These are phyloP conservation scores for Cryptophagus acutangulus DNA, from an alignment of 2,888 invertebrate genomes.

Conservation along the genomic window DNA sequence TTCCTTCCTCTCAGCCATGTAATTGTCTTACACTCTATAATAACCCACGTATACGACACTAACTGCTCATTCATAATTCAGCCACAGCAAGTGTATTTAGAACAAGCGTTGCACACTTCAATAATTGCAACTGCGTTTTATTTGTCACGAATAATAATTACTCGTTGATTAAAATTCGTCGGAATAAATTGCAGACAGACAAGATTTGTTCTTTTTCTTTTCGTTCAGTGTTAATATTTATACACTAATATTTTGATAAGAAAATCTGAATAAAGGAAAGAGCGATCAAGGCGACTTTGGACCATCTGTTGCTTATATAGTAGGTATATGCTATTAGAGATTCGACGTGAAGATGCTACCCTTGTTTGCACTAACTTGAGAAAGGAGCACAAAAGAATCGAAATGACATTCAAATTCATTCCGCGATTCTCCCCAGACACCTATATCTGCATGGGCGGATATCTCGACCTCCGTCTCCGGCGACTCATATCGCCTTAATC, in stretches of 20 bases:
- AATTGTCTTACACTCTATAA: constrained; percentile 46
- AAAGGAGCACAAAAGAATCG: constrained; percentile 19
- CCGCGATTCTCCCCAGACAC: constrained; percentile 28
- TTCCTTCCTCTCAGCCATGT: constrained; percentile 45
- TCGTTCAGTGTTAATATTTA: no score
- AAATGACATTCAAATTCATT: constrained; percentile 38
- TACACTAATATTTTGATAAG: no score
- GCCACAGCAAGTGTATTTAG: no score
- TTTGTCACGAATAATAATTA: no score
- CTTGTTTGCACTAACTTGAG: constrained; percentile 17
- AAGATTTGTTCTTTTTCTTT: no score
- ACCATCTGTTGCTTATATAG: constrained; percentile 15
- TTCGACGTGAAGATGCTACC: constrained; percentile 12
- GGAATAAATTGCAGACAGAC: no score
- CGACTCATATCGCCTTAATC: constrained; percentile 35
- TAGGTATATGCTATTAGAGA: constrained; percentile 6
- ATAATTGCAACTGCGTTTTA: no score
- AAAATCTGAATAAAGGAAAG: no score
- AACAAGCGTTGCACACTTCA: no score
- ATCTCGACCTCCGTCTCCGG: constrained; percentile 28
- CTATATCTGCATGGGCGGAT: constrained; percentile 29
- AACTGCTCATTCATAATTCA: constrained; percentile 44
- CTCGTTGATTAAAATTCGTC: no score
- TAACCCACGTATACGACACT: constrained; percentile 41
- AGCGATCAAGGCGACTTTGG: constrained; percentile 1